Conservation (phyloP, 2,888 invertebrate genomes). For the Platerodrilus igneus region DNA sequence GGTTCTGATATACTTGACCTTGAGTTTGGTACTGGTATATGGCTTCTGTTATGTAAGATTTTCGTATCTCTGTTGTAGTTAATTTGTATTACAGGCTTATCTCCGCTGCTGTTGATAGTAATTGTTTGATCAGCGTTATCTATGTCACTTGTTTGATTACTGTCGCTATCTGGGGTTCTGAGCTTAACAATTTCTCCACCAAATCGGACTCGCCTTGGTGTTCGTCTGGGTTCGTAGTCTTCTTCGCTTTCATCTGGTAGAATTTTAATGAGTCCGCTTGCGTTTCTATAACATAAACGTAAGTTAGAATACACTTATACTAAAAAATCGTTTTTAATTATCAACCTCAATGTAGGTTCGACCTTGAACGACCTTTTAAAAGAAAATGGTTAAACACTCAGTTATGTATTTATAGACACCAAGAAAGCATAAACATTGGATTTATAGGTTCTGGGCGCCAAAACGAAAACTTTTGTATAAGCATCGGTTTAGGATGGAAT, state of each 20-base stretch:
- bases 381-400: too few relatives aligned
- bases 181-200: slow-evolving; percentile 85
- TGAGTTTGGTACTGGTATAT: slow-evolving; percentile 51
- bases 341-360: neutral
- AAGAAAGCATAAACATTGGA: too few relatives aligned
- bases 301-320: neutral
- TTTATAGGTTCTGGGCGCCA: too few relatives aligned
- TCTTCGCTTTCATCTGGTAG: slow-evolving; percentile 58
- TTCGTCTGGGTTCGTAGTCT: slow-evolving; percentile 50
- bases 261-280: slow-evolving; percentile 43
- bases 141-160: slow-evolving; percentile 56
- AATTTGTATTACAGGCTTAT: slow-evolving; percentile 32
- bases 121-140: slow-evolving; percentile 44
- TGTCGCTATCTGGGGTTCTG: slow-evolving; percentile 80
- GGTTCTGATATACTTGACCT: slow-evolving; percentile 43
- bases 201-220: slow-evolving; percentile 72
- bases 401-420: too few relatives aligned
- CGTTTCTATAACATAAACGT: slow-evolving; percentile 10
- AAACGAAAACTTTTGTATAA: neutral
- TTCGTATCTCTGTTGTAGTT: slow-evolving; percentile 32
- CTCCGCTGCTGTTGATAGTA: slow-evolving; percentile 22
- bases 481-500: neutral
- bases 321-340: neutral
- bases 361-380: too few relatives aligned
- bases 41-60: slow-evolving; percentile 36